Percentiles rank a stretch among this genome's conserved stretches.
These are phyloP conservation scores for Nyctibius bracteatus DNA, from an alignment of 2,113 vertebrate species.

Conservation along the genomic window DNA sequence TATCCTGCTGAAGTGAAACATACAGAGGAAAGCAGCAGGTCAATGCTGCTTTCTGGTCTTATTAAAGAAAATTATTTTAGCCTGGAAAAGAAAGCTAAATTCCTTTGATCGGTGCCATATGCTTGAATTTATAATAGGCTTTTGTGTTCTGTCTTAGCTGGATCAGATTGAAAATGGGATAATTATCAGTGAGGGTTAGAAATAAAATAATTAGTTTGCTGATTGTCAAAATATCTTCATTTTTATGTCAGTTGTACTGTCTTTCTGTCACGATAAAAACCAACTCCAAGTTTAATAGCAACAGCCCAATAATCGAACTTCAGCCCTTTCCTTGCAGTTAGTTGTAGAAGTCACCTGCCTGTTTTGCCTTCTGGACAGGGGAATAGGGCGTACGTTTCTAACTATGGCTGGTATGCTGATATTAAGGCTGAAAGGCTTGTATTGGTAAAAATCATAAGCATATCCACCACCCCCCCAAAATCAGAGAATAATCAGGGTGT, in stretches of 20 bases:
- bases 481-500: background rate
- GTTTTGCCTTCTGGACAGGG: background rate
- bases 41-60: background rate
- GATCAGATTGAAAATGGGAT: conserved; percentile 4
- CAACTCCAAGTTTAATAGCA: background rate
- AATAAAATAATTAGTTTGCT: background rate
- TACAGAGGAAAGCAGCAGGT: background rate
- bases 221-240: conserved; percentile 12
- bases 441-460: background rate
- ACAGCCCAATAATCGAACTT: background rate
- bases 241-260: background rate
- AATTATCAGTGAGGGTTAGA: conserved; percentile 1
- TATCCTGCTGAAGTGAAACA: background rate
- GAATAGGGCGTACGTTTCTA: background rate
- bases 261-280: background rate
- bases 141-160: conserved; percentile 17
- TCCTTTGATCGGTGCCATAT: background rate
- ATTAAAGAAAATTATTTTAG: background rate
- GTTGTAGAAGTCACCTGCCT: background rate
- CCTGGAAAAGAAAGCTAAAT: background rate
- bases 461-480: rapidly evolving
- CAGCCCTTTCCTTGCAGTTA: background rate
- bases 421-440: background rate
- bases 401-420: background rate
- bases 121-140: background rate